Conservation (phyloP, 2,113 vertebrate genomes). For the Malurus alboscapulatus region DNA sequence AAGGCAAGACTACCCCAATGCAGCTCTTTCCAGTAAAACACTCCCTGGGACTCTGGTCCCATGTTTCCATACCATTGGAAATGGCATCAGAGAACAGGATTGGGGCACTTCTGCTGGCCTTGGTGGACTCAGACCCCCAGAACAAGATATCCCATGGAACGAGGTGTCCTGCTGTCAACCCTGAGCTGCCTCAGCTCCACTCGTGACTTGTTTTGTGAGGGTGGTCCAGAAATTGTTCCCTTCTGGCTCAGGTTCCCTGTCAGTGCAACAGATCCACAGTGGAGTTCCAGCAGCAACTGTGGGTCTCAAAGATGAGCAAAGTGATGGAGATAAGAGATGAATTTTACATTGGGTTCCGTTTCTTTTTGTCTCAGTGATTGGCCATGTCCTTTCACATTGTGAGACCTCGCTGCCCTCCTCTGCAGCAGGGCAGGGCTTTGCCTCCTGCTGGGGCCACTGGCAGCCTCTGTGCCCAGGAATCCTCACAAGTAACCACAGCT, state of each 20-base stretch:
- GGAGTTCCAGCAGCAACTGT: neutral
- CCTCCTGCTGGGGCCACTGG: neutral
- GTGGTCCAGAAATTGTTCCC: neutral
- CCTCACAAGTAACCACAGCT: neutral
- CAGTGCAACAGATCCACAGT: too few relatives aligned
- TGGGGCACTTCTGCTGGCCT: neutral
- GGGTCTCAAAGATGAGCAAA: neutral
- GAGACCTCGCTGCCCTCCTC: neutral
- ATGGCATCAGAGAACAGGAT: neutral
- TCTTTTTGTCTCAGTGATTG: neutral
- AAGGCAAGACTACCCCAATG: neutral
- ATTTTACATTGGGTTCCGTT: fast-evolving
- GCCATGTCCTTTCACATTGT: fast-evolving
- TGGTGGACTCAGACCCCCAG: neutral
- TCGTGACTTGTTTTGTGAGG: neutral
- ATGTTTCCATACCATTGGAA: fast-evolving
- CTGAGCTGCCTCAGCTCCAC: neutral
- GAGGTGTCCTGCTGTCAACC: neutral
- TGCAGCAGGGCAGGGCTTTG: neutral
- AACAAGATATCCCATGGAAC: neutral
- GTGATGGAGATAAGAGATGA: neutral
- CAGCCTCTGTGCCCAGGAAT: neutral
- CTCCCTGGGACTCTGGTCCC: neutral
- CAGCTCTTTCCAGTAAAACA: neutral
- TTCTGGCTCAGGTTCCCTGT: neutral